Base-by-base conservation (phyloP, 1,140 invertebrate species). In the Cepaea nemoralis region DNA sequence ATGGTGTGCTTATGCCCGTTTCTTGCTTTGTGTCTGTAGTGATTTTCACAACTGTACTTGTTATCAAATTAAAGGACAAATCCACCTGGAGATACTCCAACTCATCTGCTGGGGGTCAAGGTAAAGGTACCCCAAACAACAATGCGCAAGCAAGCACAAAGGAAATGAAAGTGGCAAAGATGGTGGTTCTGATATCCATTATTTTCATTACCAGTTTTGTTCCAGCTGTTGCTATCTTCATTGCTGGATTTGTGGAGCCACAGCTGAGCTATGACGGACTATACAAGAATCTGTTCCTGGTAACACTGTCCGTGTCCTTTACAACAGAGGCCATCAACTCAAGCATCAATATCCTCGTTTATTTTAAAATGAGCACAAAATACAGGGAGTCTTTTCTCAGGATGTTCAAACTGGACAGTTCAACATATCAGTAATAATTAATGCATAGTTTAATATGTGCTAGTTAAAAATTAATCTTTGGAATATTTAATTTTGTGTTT, bases 201-300 rank as follows among this genome's bases (percentile, higher is more conserved):
- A 37, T 77, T 24, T 77, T 77, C 75, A 22, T 77, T n/a, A n/a
- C 42, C 5, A 27, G 75, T 42, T 33, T 77, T 33, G 1, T 63
- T 27, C 75, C 75, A 16, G 31, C 50, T n/a, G 50, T 66, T 42
- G 42, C n/a, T 16, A 33, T 37, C 33, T 40, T 77, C 14, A 37
- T 77, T 14, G 55, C 33, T 39, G 33, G 10, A 0, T 10, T 8
- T 24, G 35, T 77, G 8, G 55, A 35, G 33, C 59, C 59, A 63
- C 2, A 63, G 27, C 59, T 63, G n/a, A 63, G 5, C 16, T 63
- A 63, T 27, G 59, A 70, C 19, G 69, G 69, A 24, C 19, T 40
- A 1, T 70, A 70, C 19, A 2, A 70, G 19, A 70, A 70, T 70
- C 19, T 70, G 6, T 70, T 70, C 40, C 6, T 70, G 3, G 69